Base-by-base conservation (phyloP, 2,888 invertebrate genomes). In the Pandemis cinnamomeana region DNA sequence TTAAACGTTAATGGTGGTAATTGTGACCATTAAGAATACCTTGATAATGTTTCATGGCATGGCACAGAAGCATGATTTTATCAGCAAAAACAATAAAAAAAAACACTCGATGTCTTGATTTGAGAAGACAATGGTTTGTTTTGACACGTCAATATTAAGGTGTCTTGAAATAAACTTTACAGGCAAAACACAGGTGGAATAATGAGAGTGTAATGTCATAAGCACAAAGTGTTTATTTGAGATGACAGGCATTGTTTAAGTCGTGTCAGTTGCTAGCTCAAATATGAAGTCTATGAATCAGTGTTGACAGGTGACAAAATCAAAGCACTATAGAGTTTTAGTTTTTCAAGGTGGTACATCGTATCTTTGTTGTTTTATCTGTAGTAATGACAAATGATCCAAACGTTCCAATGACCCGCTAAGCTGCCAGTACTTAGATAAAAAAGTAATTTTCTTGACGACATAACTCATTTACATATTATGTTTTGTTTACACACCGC, bases 371-470 rank as follows among this genome's bases (percentile, higher is more conserved):
- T 41, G 42, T 70, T 41, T 71, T 67, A 71, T 74, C 70, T 67
- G 36, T 68, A 36, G 62, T 42, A 60, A 64, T 42, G 67, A 15
- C 55, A 20, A 15, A 42, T 42, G 70, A 53, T 74, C 61, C 66
- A 66, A 63, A 20, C 48, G 74, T 71, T 74, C 74, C 67, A 70
- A 63, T 74, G 70, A 74, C 73, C 73, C 60, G 69, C 63, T n/a
- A 60, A 36, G 69, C 67, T 74, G 53, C 61, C 70, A 62, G 74
- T 44, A 51, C 55, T 13, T 48, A 41, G 74, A 74, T 74, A 74
- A 74, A 61, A 53, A 55, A 60, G 69, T 60, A 42, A 73, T 70
- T 73, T 73, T 41, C 62, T 46, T 67, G 71, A 74, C 44, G 66
- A 70, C 70, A 61, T 20, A 53, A 15, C 42, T 20, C 46, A 67